Evolutionary conservation across 1,140 invertebrate species (phyloP).

Genomic region (Trichonephila clavipes): DNA sequence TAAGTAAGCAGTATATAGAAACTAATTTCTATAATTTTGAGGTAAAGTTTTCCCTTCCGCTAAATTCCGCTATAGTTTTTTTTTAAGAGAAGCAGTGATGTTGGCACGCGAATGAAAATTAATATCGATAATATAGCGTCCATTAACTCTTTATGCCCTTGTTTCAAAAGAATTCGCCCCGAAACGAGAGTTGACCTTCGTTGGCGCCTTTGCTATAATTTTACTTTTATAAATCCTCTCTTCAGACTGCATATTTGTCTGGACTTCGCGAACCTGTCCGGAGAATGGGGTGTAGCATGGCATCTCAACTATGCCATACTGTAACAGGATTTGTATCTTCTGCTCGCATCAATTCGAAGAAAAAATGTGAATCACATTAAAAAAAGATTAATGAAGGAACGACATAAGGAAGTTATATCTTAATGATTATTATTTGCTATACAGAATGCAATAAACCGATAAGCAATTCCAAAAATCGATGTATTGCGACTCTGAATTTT

Average conservation of each 20-base stretch:
- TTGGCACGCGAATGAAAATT: neutral
- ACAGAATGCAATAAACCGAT: too few relatives aligned
- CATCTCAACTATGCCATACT: neutral
- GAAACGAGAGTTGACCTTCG: constrained; percentile 49
- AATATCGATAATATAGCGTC: neutral
- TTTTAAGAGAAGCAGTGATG: neutral
- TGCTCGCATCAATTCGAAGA: neutral
- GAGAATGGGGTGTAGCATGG: neutral
- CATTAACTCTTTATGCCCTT: constrained; percentile 35
- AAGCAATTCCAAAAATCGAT: too few relatives aligned
- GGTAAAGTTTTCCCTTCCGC: neutral
- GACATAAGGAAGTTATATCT: too few relatives aligned
- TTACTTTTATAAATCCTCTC: neutral
- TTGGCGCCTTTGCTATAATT: neutral
- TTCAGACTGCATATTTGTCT: constrained; percentile 1
- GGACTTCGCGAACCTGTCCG: neutral
- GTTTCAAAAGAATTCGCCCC: constrained; percentile 47
- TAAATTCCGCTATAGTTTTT: neutral
- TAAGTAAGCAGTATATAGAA: neutral
- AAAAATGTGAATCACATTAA: too few relatives aligned
- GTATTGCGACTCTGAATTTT: too few relatives aligned
- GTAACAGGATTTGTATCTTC: neutral
- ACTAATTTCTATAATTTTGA: neutral
- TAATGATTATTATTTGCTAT: too few relatives aligned
- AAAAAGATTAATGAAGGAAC: too few relatives aligned